phyloP scores from a whole-genome alignment of 2,888 invertebrate genomes.

The Suillia variegata region DNA sequence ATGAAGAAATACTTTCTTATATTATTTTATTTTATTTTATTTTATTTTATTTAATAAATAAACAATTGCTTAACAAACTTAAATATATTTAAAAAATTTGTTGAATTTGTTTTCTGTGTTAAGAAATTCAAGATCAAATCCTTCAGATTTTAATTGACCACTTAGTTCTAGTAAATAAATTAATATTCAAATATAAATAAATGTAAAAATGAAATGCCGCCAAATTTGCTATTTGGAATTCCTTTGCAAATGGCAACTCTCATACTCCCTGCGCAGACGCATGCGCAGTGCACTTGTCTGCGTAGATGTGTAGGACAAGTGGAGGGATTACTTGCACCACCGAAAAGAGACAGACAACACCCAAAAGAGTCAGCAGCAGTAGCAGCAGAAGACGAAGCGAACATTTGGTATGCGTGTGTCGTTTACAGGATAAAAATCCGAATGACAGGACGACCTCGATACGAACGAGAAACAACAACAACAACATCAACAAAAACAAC shows the following conservation, averaged over 20 bases:
- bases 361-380: background rate
- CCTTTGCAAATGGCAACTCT: background rate
- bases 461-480: background rate
- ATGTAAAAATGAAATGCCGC: too few species aligned
- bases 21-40: background rate
- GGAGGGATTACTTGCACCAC: background rate
- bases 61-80: too few species aligned
- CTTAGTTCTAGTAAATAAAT: too few species aligned
- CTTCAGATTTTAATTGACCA: too few species aligned
- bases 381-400: background rate
- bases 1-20: too few species aligned
- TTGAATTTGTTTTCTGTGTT: too few species aligned
- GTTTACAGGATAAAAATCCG: background rate
- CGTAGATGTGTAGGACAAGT: background rate
- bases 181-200: too few species aligned
- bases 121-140: too few species aligned
- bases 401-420: slow-evolving; percentile 1
- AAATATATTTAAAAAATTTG: too few species aligned
- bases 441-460: background rate
- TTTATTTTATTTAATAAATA: too few species aligned
- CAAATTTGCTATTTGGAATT: too few species aligned
- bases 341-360: background rate
- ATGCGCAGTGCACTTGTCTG: background rate
- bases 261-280: background rate
- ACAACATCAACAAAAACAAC: too few species aligned